Evolutionary conservation across 2,113 vertebrate species (phyloP).

Genomic region (Chionis minor): DNA sequence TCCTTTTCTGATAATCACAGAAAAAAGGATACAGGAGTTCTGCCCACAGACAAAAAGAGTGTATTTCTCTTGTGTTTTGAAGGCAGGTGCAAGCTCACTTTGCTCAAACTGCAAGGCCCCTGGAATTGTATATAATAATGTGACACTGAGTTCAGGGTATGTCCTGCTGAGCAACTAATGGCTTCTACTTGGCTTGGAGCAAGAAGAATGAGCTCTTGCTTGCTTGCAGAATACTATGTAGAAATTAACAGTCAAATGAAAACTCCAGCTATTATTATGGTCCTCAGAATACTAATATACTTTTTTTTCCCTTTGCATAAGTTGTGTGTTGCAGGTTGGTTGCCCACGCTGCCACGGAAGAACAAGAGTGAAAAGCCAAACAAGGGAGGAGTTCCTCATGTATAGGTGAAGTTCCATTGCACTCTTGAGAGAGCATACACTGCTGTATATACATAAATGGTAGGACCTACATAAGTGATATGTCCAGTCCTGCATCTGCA

Average conservation of each 20-base stretch:
- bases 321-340: not conserved
- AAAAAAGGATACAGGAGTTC: not conserved
- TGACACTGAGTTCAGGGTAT: not conserved
- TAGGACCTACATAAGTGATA: not conserved
- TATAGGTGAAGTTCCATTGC: not conserved
- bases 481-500: not conserved
- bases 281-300: not conserved
- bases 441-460: not conserved
- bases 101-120: not conserved
- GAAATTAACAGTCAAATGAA: not conserved
- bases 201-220: not conserved
- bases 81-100: not conserved
- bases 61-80: not conserved
- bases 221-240: not conserved
- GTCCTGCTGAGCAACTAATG: not conserved
- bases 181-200: not conserved
- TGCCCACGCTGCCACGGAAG: not conserved
- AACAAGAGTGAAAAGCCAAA: not conserved
- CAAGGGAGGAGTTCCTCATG: not conserved
- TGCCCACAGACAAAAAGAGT: not conserved
- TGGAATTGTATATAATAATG: not conserved
- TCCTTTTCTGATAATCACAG: not conserved
- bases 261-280: not conserved
- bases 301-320: not conserved
- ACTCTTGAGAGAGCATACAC: not conserved